Conservation (phyloP, 2,888 invertebrate genomes). For the Ditylenchus weischeri region DNA sequence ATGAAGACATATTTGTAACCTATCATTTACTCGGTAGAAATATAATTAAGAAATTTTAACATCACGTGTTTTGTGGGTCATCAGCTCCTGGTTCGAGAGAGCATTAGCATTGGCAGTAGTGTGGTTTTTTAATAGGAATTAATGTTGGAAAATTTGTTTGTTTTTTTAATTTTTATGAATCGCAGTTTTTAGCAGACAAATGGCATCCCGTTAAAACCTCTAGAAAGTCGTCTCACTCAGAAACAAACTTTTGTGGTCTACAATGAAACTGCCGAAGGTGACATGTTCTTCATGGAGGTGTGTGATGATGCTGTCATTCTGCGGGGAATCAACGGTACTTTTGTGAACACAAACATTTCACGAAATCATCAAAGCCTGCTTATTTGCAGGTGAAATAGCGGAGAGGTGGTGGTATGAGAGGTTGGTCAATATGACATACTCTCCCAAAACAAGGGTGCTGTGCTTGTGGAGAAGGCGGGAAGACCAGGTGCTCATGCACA, state of each 20-base stretch:
- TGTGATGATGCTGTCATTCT: conserved; percentile 82
- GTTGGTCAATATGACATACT: conserved; percentile 98
- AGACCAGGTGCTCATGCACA: conserved; percentile 81
- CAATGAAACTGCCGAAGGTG: conserved; percentile 81
- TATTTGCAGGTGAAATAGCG: conserved; percentile 55
- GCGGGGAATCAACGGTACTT: conserved; percentile 63
- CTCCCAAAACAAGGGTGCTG: conserved; percentile 88
- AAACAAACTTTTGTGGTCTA: conserved; percentile 97
- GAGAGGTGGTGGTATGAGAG: conserved; percentile 97
- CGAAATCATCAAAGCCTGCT: no score
- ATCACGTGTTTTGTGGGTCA: no score
- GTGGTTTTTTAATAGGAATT: no score
- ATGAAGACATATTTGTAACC: no score
- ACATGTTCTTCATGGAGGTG: conserved; percentile 68
- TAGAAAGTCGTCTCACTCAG: conserved; percentile 88
- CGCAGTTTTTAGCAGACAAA: conserved; percentile 78
- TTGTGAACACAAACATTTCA: no score
- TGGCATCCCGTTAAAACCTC: conserved; percentile 90
- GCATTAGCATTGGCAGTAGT: no score
- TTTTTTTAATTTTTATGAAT: no score
- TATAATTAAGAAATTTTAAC: no score
- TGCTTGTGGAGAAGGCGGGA: conserved; percentile 92
- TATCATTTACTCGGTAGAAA: no score
- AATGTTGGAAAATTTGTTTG: no score
- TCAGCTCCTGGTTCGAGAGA: no score